These are phyloP conservation scores for Venturia canescens DNA, from an alignment of 1,140 invertebrate genomes.

Conservation along the genomic window DNA sequence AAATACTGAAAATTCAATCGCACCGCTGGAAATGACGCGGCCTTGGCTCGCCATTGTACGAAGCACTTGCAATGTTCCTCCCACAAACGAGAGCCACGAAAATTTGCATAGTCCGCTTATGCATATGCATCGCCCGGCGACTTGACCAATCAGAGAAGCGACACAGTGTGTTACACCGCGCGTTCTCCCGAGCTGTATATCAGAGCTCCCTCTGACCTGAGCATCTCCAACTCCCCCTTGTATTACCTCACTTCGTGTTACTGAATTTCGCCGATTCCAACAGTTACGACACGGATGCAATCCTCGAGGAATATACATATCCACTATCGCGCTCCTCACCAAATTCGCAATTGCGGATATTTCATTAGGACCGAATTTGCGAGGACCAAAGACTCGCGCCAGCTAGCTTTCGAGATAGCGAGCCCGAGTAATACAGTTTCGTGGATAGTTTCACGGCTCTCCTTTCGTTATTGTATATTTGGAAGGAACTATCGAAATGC, in stretches of 20 bases:
- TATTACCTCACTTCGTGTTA: background rate
- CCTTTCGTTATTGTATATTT: background rate
- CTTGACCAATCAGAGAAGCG: slow-evolving; percentile 55
- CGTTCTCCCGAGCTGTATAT: slow-evolving; percentile 1
- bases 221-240: background rate
- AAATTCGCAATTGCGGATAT: slow-evolving; percentile 17
- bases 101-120: slow-evolving; percentile 54
- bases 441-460: background rate
- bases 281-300: background rate
- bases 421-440: background rate
- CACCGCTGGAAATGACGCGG: background rate
- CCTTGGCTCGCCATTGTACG: slow-evolving; percentile 47
- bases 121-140: slow-evolving; percentile 55
- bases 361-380: slow-evolving; percentile 5
- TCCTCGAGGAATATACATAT: background rate
- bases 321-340: background rate
- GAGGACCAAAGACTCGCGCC: background rate
- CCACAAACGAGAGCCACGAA: slow-evolving; percentile 5
- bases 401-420: background rate
- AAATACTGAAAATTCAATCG: background rate
- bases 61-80: slow-evolving; percentile 43
- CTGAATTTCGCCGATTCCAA: slow-evolving; percentile 29
- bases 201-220: background rate
- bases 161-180: slow-evolving; percentile 24
- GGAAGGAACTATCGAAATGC: background rate